A percentile compares a stretch with the other conserved stretches of the same genome.
Conservation (phyloP, 2,113 vertebrate genomes). For the Periophthalmodon schlosseri region DNA sequence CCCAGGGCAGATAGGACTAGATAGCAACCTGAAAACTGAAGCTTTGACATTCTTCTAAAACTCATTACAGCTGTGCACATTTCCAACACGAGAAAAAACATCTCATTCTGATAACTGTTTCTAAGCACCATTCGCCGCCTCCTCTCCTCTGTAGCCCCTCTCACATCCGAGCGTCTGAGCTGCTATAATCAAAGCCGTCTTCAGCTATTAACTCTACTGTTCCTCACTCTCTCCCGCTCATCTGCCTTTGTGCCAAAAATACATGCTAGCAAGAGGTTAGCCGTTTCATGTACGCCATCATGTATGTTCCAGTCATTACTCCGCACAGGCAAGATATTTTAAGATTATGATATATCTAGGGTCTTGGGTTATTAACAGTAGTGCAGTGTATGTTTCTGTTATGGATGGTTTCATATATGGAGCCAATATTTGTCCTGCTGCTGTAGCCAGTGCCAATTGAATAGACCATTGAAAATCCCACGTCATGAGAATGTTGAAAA, state of each 20-base stretch:
- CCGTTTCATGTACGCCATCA: constrained; percentile 9
- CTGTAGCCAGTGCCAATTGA: too few relatives aligned
- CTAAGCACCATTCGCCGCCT: not conserved
- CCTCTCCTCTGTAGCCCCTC: constrained; percentile 9
- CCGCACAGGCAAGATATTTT: constrained; percentile 17
- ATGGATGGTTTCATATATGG: too few relatives aligned
- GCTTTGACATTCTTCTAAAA: not conserved
- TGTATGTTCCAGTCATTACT: constrained; percentile 5
- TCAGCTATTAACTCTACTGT: constrained; percentile 20
- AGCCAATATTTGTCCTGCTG: not conserved
- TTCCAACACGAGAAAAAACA: not conserved
- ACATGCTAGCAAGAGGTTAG: constrained; percentile 8
- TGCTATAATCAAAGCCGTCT: constrained; percentile 18
- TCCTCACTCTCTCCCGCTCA: constrained; percentile 19
- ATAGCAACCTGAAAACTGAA: not conserved
- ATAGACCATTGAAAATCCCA: too few relatives aligned
- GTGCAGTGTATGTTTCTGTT: not conserved
- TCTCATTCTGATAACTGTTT: not conserved
- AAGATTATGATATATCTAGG: not conserved
- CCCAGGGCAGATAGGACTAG: too few relatives aligned
- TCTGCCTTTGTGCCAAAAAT: constrained; percentile 26
- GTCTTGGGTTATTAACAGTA: not conserved
- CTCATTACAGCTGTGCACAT: too few relatives aligned
- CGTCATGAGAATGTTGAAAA: too few relatives aligned
- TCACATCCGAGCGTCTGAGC: constrained; percentile 13